These are phyloP conservation scores for Azorinus chamasolen DNA, from an alignment of 2,888 invertebrate genomes.

Conservation along the genomic window DNA sequence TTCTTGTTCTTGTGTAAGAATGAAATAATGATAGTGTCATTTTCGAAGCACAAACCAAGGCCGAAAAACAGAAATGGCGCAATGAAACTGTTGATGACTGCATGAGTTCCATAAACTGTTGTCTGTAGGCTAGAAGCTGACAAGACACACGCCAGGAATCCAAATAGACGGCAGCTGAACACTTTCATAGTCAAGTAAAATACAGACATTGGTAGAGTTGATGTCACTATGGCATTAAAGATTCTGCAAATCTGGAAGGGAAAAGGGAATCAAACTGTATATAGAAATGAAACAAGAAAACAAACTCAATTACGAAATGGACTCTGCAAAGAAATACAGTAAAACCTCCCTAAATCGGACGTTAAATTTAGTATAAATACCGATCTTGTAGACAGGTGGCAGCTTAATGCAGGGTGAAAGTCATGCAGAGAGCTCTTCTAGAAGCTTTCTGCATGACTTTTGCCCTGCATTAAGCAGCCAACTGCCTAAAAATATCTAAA, in stretches of 20 bases:
- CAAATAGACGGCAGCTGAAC: constrained; percentile 66
- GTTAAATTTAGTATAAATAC: too few species aligned
- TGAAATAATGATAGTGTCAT: background rate
- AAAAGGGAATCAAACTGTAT: background rate
- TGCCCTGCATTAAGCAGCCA: too few species aligned
- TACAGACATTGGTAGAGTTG: constrained; percentile 73
- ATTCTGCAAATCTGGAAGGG: constrained; percentile 71
- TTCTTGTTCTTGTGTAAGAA: background rate
- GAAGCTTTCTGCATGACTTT: too few species aligned
- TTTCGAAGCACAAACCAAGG: constrained; percentile 25
- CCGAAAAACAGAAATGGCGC: constrained; percentile 71
- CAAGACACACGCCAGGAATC: constrained; percentile 70
- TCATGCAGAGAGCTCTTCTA: too few species aligned
- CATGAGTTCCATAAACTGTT: constrained; percentile 77
- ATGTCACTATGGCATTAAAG: constrained; percentile 66
- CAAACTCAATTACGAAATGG: background rate
- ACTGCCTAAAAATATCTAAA: too few species aligned
- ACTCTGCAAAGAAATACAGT: background rate
- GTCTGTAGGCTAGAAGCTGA: constrained; percentile 69
- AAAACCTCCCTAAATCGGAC: too few species aligned
- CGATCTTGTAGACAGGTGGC: too few species aligned
- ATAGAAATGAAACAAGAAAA: background rate
- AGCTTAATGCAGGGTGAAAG: too few species aligned
- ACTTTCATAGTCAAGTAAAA: constrained; percentile 65
- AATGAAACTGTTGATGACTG: constrained; percentile 78